Evolutionary conservation across 2,888 invertebrate genomes (phyloP).

Genomic region (Acleris holmiana): DNA sequence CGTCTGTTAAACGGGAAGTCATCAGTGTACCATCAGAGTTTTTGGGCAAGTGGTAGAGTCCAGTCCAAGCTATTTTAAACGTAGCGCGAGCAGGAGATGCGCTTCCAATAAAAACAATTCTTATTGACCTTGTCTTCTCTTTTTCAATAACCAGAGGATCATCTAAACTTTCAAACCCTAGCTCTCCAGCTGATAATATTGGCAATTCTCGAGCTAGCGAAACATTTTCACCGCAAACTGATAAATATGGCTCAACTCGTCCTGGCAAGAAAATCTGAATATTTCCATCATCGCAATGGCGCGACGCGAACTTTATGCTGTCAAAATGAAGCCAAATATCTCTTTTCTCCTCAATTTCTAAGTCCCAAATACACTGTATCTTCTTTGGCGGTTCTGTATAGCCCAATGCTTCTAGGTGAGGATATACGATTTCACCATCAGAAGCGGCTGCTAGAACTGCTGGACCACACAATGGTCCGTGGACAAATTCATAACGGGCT

Average conservation of each 20-base stretch:
- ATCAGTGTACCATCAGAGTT: slow-evolving; percentile 92
- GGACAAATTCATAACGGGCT: slow-evolving; percentile 94
- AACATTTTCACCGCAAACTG: slow-evolving; percentile 94
- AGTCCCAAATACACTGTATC: slow-evolving; percentile 92
- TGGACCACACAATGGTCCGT: slow-evolving; percentile 94
- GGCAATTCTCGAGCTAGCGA: slow-evolving; percentile 91
- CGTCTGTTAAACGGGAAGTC: slow-evolving; percentile 90
- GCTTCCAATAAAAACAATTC: slow-evolving; percentile 90
- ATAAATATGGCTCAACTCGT: slow-evolving; percentile 89
- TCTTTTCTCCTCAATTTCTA: slow-evolving; percentile 91
- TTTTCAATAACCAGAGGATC: slow-evolving; percentile 84
- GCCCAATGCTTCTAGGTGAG: slow-evolving; percentile 91
- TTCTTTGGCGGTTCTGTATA: slow-evolving; percentile 87
- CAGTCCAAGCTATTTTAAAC: slow-evolving; percentile 96
- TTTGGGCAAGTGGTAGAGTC: slow-evolving; percentile 92
- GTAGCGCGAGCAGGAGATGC: slow-evolving; percentile 92
- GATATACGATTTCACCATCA: slow-evolving; percentile 94
- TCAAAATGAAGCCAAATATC: slow-evolving; percentile 95
- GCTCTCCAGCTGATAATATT: slow-evolving; percentile 90
- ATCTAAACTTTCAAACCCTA: slow-evolving; percentile 86
- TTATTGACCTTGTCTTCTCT: slow-evolving; percentile 86
- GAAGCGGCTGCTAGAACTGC: slow-evolving; percentile 91
- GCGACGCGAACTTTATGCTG: slow-evolving; percentile 92
- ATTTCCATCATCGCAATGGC: slow-evolving; percentile 93
- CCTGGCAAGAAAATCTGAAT: slow-evolving; percentile 92